Evolutionary conservation across 2,888 invertebrate genomes (phyloP).

Genomic region (Therioaphis trifolii): DNA sequence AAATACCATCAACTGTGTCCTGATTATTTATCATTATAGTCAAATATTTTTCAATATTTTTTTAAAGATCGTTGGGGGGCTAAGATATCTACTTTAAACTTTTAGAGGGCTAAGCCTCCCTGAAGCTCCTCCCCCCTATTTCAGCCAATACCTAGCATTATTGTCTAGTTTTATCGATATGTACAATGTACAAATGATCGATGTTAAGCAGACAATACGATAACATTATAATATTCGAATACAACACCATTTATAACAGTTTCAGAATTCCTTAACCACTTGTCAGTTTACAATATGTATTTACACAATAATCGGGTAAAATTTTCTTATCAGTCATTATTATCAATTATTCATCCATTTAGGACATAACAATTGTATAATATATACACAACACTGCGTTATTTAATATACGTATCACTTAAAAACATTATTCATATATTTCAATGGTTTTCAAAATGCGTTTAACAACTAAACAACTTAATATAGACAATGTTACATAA

Average conservation of each 20-base stretch:
- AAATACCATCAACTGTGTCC: no score
- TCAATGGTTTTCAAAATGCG: not conserved
- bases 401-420: not conserved
- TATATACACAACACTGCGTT: not conserved
- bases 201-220: not conserved
- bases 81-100: no score
- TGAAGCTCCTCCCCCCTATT: no score
- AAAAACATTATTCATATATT: not conserved
- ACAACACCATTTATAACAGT: not conserved
- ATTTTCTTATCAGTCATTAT: not conserved
- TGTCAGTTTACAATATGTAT: not conserved
- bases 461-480: no score
- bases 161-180: not conserved
- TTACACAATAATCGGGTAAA: no score
- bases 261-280: slow-evolving; percentile 16
- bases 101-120: no score
- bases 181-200: not conserved
- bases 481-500: no score
- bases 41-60: no score
- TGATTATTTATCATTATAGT: no score
- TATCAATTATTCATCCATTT: slow-evolving; percentile 1
- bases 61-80: no score
- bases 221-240: not conserved
- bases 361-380: not conserved
- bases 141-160: no score